phyloP scores from a whole-genome alignment of 2,797 vertebrate genomes.

The Columba guinea region DNA sequence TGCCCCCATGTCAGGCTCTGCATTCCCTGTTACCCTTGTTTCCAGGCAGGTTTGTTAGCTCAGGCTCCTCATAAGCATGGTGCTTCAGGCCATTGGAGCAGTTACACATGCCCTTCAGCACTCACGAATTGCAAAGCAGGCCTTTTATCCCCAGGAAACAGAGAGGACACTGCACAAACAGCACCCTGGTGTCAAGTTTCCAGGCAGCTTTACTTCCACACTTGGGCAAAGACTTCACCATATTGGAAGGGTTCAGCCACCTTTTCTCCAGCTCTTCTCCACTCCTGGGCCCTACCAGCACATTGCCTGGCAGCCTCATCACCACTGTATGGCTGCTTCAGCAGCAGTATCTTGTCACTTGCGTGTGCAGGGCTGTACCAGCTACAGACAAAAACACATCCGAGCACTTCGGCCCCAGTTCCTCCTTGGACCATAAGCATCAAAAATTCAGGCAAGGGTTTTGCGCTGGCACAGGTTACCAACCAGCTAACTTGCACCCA shows the following conservation, averaged over 20 bases:
- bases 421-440: background rate
- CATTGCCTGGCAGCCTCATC: background rate
- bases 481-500: background rate
- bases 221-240: background rate
- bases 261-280: background rate
- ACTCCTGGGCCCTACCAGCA: background rate
- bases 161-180: background rate
- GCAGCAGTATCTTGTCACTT: background rate
- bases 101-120: background rate
- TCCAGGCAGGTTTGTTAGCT: background rate
- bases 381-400: background rate
- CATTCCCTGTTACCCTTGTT: background rate
- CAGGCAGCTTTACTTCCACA: background rate
- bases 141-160: background rate
- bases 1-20: background rate
- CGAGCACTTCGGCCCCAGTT: background rate
- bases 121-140: background rate
- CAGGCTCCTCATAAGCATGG: accelerated
- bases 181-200: background rate
- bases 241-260: accelerated
- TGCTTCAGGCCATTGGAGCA: background rate
- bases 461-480: background rate
- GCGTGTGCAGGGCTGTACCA: background rate
- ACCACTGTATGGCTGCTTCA: background rate
- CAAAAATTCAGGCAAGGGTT: background rate